Evolutionary conservation across 2,888 invertebrate genomes (phyloP).

Genomic region (Shargacucullia verbasci): DNA sequence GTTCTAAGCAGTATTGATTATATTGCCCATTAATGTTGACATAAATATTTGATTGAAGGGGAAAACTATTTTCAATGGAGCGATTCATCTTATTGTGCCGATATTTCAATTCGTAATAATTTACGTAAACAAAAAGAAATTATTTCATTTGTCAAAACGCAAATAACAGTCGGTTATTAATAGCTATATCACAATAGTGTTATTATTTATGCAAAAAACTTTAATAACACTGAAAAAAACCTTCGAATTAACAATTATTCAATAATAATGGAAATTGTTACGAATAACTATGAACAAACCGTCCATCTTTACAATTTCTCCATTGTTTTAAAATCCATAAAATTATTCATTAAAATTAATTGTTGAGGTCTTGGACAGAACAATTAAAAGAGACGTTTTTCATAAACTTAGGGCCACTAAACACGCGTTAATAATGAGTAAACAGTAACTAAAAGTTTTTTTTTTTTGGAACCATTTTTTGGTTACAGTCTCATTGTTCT

Average conservation of each 20-base stretch:
- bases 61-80: neutral
- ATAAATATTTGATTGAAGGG: neutral
- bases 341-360: neutral
- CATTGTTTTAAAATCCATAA: slow-evolving; percentile 16
- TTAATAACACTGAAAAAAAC: slow-evolving; percentile 16
- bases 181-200: slow-evolving; percentile 14
- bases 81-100: slow-evolving; percentile 11
- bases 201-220: slow-evolving; percentile 17
- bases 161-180: slow-evolving; percentile 22
- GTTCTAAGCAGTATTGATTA: too few species aligned
- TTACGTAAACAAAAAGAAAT: slow-evolving; percentile 7
- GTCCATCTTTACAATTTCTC: slow-evolving; percentile 7
- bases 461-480: too few species aligned
- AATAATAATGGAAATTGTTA: slow-evolving; percentile 12
- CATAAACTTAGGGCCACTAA: slow-evolving; percentile 16
- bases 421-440: neutral
- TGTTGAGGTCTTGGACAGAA: neutral
- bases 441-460: too few species aligned
- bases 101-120: too few species aligned
- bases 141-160: slow-evolving; percentile 14
- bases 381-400: slow-evolving; percentile 2
- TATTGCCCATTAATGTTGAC: too few species aligned
- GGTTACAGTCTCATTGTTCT: too few species aligned
- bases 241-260: slow-evolving; percentile 16
- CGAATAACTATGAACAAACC: slow-evolving; percentile 11